A percentile compares a stretch with the other conserved stretches of the same genome.
Evolutionary conservation across 2,888 invertebrate species (phyloP).

Genomic region (Clepsis dumicolana): DNA sequence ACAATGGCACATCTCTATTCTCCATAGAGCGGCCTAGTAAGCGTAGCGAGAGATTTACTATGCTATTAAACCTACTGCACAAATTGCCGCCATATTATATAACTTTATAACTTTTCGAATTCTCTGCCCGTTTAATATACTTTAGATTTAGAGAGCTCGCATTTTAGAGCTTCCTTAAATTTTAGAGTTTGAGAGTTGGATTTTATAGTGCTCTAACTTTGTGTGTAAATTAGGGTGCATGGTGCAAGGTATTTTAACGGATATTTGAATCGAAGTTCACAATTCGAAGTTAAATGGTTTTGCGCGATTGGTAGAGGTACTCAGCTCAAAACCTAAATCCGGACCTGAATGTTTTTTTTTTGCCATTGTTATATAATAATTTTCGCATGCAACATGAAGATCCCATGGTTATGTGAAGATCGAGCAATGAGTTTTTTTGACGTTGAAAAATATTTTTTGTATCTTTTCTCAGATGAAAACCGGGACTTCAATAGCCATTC

Average conservation of each 20-base stretch:
- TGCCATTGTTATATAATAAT: too few species aligned
- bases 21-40: constrained; percentile 63
- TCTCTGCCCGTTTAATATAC: constrained; percentile 47
- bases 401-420: too few species aligned
- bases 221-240: not conserved
- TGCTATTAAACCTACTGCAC: constrained; percentile 76
- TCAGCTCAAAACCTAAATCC: too few species aligned
- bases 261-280: not conserved
- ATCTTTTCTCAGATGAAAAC: constrained; percentile 90
- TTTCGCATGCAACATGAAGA: too few species aligned
- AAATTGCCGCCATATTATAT: constrained; percentile 71
- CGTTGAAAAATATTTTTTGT: constrained; percentile 17
- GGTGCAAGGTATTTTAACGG: constrained; percentile 18
- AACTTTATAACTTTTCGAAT: constrained; percentile 65
- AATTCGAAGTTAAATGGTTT: too few species aligned
- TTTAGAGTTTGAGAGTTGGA: constrained; percentile 1
- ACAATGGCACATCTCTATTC: constrained; percentile 56
- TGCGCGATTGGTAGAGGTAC: too few species aligned
- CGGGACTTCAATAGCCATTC: constrained; percentile 95
- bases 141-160: constrained; percentile 32
- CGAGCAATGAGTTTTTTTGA: constrained; percentile 1
- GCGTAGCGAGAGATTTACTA: constrained; percentile 78
- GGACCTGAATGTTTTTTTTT: too few species aligned
- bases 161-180: constrained; percentile 22
- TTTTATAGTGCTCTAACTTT: constrained; percentile 3